Conservation (phyloP, 2,113 vertebrate genomes). For the Cygnus buccinator region DNA sequence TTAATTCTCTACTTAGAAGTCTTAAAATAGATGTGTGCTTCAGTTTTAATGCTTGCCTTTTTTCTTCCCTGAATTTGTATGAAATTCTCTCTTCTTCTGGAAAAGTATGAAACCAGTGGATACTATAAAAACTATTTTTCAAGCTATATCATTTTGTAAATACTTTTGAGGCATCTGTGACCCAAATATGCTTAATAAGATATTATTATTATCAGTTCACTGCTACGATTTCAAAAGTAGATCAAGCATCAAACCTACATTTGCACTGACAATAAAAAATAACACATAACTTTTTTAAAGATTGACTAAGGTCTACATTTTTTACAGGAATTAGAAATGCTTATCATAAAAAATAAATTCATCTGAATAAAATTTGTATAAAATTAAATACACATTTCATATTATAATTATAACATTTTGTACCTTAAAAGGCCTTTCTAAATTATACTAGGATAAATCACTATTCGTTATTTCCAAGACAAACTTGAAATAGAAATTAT, state of each 20-base stretch:
- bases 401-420: neutral
- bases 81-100: neutral
- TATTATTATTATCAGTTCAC: neutral
- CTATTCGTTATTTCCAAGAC: neutral
- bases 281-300: neutral
- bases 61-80: slow-evolving; percentile 16
- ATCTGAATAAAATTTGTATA: neutral
- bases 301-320: neutral
- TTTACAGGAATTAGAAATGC: neutral
- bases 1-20: slow-evolving; percentile 28
- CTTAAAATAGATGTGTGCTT: slow-evolving; percentile 63
- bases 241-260: neutral
- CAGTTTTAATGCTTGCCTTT: slow-evolving; percentile 4
- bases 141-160: neutral
- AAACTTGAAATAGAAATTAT: neutral
- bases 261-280: neutral
- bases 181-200: neutral
- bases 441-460: neutral
- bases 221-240: neutral
- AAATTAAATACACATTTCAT: neutral
- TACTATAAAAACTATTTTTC: neutral
- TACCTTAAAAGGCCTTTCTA: neutral
- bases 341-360: neutral
- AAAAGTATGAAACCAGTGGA: slow-evolving; percentile 9
- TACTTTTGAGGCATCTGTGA: neutral